A percentile compares a stretch with the other conserved stretches of the same genome.
Conservation (phyloP, 2,113 vertebrate genomes). For the Planiliza haematocheilus region DNA sequence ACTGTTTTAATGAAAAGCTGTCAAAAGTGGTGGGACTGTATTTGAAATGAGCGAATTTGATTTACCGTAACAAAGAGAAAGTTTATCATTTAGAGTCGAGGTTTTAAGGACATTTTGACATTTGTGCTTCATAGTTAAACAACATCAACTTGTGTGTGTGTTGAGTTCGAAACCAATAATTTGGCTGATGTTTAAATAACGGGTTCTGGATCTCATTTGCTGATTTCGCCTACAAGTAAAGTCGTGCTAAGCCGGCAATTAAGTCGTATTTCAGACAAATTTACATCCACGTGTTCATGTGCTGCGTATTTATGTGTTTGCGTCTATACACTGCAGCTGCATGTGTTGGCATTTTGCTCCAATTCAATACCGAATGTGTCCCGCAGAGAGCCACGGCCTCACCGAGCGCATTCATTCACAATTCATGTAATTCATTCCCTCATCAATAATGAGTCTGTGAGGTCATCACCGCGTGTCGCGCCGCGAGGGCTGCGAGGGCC, state of each 20-base stretch:
- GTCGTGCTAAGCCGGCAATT: not conserved
- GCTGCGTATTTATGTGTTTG: too few species aligned
- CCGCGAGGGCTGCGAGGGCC: not conserved
- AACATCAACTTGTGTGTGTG: not conserved
- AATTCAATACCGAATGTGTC: constrained; percentile 8
- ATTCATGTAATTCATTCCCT: constrained; percentile 13
- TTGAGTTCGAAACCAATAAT: not conserved
- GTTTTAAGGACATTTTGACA: not conserved
- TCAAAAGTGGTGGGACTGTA: not conserved
- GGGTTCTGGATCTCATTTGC: not conserved
- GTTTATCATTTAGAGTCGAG: not conserved
- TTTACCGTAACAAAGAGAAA: not conserved
- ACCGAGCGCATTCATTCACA: not conserved
- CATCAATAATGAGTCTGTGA: constrained; percentile 38
- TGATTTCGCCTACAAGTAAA: not conserved
- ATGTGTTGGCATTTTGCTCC: not conserved
- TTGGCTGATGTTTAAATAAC: not conserved
- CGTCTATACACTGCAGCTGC: too few species aligned
- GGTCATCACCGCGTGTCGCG: constrained; percentile 12
- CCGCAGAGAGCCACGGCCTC: not conserved
- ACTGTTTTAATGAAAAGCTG: constrained; percentile 5
- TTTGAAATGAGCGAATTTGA: not conserved
- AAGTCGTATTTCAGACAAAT: not conserved
- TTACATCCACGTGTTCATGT: not conserved
- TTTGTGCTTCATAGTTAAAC: not conserved